Evolutionary conservation across 2,797 vertebrate genomes (phyloP).

Genomic region (Anguilla marmorata): DNA sequence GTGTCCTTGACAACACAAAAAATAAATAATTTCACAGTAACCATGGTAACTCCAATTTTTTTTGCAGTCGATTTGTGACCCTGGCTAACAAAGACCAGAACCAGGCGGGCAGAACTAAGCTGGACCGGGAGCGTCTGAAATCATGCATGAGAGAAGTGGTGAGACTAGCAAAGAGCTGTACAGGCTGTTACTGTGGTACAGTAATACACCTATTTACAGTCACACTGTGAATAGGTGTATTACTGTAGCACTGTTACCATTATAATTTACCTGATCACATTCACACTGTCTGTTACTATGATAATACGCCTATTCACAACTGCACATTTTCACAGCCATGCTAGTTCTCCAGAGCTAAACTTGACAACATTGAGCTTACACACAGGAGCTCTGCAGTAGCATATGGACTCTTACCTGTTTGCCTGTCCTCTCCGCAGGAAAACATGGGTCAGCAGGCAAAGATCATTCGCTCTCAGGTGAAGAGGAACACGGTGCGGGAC

Average conservation of each 20-base stretch:
- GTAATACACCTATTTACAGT: neutral
- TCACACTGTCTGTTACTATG: too few relatives aligned
- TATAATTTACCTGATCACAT: too few relatives aligned
- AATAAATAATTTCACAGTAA: neutral
- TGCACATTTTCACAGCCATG: too few relatives aligned
- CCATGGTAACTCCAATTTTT: neutral
- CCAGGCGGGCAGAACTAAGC: conserved; percentile 80
- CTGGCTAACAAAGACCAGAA: conserved; percentile 90
- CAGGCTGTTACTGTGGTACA: neutral
- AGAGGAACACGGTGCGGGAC: conserved; percentile 87
- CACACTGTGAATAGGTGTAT: too few relatives aligned
- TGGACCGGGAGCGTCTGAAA: conserved; percentile 91
- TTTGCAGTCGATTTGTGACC: conserved; percentile 81
- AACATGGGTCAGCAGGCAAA: conserved; percentile 89
- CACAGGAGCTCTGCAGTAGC: too few relatives aligned
- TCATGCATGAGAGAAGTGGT: conserved; percentile 94
- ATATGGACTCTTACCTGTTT: too few relatives aligned
- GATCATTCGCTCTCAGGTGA: conserved; percentile 86
- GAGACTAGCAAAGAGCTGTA: conserved; percentile 38
- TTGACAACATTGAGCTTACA: too few relatives aligned
- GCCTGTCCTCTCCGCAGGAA: conserved; percentile 70
- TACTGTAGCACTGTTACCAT: too few relatives aligned
- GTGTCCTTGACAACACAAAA: neutral
- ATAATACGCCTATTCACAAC: too few relatives aligned
- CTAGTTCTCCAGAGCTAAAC: too few relatives aligned